Conservation (phyloP, 2,113 vertebrate species). For the Barnardius zonarius region DNA sequence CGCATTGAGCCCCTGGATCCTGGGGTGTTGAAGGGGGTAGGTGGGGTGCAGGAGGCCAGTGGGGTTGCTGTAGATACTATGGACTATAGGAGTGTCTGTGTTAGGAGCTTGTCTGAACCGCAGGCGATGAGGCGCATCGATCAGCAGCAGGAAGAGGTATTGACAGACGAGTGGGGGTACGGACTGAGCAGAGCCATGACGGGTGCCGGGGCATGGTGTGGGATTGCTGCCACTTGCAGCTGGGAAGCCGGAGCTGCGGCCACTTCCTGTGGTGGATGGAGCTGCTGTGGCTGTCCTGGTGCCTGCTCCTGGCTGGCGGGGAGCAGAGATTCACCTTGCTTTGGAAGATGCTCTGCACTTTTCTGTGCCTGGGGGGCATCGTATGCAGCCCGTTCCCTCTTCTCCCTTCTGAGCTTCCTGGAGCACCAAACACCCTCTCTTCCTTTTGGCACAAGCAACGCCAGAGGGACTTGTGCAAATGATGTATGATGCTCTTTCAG, state of each 20-base stretch:
- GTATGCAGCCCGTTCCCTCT: fast-evolving
- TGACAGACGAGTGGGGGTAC: fast-evolving
- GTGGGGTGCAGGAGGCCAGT: not conserved
- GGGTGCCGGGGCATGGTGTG: fast-evolving
- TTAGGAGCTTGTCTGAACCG: fast-evolving
- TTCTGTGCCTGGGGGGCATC: fast-evolving
- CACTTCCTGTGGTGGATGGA: not conserved
- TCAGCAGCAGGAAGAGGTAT: fast-evolving
- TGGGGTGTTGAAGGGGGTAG: not conserved
- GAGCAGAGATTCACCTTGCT: fast-evolving
- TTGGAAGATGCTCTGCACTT: not conserved
- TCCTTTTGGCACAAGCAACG: not conserved
- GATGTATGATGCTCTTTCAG: constrained; percentile 55
- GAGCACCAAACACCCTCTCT: not conserved
- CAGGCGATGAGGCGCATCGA: fast-evolving
- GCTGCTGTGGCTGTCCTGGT: fast-evolving
- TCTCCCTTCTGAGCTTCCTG: fast-evolving
- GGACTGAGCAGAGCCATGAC: not conserved
- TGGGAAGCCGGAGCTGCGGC: not conserved
- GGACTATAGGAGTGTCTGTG: not conserved
- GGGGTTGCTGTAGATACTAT: fast-evolving
- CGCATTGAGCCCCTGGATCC: fast-evolving
- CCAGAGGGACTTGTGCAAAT: constrained; percentile 26
- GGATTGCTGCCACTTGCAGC: not conserved
- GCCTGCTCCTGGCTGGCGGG: not conserved